A percentile compares a stretch with the other conserved stretches of the same genome.
phyloP scores from a whole-genome alignment of 2,797 vertebrate species.

The Pyrocephalus nanus region DNA sequence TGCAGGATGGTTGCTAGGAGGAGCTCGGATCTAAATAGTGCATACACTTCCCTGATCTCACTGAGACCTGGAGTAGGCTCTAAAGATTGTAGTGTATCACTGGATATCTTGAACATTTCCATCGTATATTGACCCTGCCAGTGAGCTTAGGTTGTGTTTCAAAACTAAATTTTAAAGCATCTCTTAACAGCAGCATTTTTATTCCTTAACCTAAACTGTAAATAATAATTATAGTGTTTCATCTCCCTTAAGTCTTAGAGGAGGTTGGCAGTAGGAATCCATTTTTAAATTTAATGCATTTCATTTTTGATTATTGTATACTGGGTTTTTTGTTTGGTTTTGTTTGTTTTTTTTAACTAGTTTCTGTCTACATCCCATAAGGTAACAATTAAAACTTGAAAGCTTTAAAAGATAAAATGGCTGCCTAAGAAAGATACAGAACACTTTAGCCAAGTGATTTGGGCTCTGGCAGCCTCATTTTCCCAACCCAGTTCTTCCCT shows the following conservation, averaged over 20 bases:
- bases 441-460: constrained; percentile 51
- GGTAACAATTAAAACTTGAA: constrained; percentile 66
- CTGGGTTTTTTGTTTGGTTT: not conserved
- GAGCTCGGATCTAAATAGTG: not conserved
- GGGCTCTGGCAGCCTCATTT: constrained; percentile 5
- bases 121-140: not conserved
- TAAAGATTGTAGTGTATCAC: not conserved
- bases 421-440: constrained; percentile 3
- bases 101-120: not conserved
- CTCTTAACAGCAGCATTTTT: not conserved
- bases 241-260: constrained; percentile 23
- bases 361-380: constrained; percentile 58
- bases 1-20: not conserved
- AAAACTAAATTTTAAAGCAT: not conserved
- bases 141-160: not conserved
- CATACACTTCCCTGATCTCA: not conserved
- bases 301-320: constrained; percentile 32
- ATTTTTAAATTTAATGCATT: constrained; percentile 44
- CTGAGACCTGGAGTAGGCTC: not conserved
- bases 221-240: constrained; percentile 14
- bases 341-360: not conserved
- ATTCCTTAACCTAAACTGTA: not conserved
- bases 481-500: not conserved
- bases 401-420: constrained; percentile 43
- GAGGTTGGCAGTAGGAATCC: not conserved